phyloP scores from a whole-genome alignment of 2,888 invertebrate species.

The Amaurobius ferox region DNA sequence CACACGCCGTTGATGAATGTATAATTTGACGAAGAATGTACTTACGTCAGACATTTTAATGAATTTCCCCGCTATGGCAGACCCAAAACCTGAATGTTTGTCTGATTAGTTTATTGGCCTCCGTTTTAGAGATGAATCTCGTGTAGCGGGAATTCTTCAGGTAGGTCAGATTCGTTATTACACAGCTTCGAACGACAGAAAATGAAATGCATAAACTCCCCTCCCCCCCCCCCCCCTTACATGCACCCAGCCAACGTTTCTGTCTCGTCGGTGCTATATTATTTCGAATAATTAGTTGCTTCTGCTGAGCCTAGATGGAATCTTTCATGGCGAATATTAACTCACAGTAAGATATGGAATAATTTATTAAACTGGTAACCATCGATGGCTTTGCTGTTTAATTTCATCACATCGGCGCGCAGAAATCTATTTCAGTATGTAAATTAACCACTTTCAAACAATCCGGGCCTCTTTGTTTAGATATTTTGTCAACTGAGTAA shows the following conservation, averaged over 20 bases:
- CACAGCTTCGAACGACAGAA: constrained; percentile 50
- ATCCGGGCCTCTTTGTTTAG: too few relatives aligned
- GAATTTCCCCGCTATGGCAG: constrained; percentile 59
- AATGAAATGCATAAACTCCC: constrained; percentile 66
- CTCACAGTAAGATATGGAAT: constrained; percentile 50
- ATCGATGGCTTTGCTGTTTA: constrained; percentile 31
- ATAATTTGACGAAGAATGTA: too few relatives aligned
- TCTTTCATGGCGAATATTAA: constrained; percentile 58
- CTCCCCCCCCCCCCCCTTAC: not conserved
- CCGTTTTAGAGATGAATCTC: constrained; percentile 50
- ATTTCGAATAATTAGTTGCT: constrained; percentile 66
- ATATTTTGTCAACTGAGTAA: too few relatives aligned
- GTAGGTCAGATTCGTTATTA: constrained; percentile 69
- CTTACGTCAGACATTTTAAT: constrained; percentile 57
- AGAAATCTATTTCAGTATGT: constrained; percentile 46
- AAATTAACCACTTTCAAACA: constrained; percentile 23
- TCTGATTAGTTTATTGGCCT: constrained; percentile 68
- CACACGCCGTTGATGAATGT: too few relatives aligned
- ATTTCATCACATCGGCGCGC: not conserved
- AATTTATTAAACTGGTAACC: constrained; percentile 61
- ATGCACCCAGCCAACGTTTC: too few relatives aligned
- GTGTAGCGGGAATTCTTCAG: constrained; percentile 57
- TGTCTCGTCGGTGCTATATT: too few relatives aligned
- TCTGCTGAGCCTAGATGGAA: constrained; percentile 54
- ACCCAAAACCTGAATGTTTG: constrained; percentile 50